phyloP scores from a whole-genome alignment of 23 tunicate species.

The Oikopleura dioica region DNA sequence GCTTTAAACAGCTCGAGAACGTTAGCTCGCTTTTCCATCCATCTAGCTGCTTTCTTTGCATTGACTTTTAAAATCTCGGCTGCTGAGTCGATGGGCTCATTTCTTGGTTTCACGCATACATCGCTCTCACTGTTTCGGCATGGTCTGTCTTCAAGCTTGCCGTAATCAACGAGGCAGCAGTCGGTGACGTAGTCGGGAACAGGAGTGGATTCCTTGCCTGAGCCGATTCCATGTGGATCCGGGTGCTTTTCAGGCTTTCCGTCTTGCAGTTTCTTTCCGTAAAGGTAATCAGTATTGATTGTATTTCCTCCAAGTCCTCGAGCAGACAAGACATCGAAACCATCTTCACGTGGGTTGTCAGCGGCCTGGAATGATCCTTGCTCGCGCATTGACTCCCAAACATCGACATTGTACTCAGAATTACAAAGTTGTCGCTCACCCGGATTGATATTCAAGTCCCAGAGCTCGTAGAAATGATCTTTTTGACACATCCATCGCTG shows the following conservation, averaged over 20 bases:
- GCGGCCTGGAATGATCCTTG: neutral
- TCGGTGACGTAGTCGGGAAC: neutral
- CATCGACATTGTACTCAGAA: neutral
- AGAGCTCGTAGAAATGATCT: neutral
- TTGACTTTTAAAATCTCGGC: neutral
- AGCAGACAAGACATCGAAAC: neutral
- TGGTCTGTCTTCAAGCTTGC: neutral
- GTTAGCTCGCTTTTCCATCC: neutral
- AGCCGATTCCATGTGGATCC: neutral
- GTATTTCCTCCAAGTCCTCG: constrained; percentile 1
- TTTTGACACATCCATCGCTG: constrained; percentile 10
- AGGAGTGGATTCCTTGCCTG: constrained; percentile 8
- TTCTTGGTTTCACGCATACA: neutral
- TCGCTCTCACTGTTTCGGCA: neutral
- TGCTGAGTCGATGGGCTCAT: neutral
- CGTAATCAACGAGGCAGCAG: constrained; percentile 3
- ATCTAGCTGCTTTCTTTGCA: neutral
- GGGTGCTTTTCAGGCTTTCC: constrained; percentile 10
- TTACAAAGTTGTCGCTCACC: neutral
- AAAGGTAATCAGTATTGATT: neutral
- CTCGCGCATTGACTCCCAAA: constrained; percentile 3
- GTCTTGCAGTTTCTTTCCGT: neutral
- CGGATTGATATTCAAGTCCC: neutral
- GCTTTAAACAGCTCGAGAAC: neutral
- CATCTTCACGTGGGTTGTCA: neutral